These are phyloP conservation scores for Phenganax marumi DNA, from an alignment of 92 coral and sea anemone genomes.

Conservation along the genomic window DNA sequence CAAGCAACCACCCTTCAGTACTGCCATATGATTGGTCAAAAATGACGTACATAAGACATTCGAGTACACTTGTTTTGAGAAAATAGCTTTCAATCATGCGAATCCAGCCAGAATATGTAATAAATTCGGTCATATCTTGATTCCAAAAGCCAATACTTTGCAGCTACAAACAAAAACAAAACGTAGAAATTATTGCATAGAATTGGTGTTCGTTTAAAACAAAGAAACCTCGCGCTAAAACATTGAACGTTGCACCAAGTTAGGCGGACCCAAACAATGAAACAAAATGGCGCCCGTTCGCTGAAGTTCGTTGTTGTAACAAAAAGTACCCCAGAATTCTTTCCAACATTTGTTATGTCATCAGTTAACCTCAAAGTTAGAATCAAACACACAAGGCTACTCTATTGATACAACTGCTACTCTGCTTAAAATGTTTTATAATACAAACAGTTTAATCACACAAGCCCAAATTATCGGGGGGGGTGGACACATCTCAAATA, in stretches of 20 bases:
- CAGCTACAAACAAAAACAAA: neutral
- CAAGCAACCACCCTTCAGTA: slow-evolving; percentile 72
- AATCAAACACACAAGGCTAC: neutral
- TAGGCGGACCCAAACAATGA: neutral
- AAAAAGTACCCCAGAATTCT: neutral
- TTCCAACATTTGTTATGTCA: neutral
- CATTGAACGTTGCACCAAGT: neutral
- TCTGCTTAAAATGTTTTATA: neutral
- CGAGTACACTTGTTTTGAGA: slow-evolving; percentile 29
- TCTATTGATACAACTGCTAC: neutral
- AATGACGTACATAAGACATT: slow-evolving; percentile 12
- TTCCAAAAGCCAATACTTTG: neutral
- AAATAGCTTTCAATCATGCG: slow-evolving; percentile 9
- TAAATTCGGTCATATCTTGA: neutral
- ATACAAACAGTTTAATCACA: neutral
- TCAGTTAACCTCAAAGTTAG: too few relatives aligned
- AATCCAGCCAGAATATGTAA: neutral
- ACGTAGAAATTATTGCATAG: neutral
- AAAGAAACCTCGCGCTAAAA: neutral
- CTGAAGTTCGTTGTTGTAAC: neutral
- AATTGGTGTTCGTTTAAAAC: neutral
- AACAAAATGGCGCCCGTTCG: slow-evolving; percentile 10
- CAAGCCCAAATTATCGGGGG: slow-evolving; percentile 3
- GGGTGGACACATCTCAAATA: neutral
- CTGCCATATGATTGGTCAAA: slow-evolving; percentile 77